Evolutionary conservation across 2,888 invertebrate genomes (phyloP).

Genomic region (Calliphora vomitoria): DNA sequence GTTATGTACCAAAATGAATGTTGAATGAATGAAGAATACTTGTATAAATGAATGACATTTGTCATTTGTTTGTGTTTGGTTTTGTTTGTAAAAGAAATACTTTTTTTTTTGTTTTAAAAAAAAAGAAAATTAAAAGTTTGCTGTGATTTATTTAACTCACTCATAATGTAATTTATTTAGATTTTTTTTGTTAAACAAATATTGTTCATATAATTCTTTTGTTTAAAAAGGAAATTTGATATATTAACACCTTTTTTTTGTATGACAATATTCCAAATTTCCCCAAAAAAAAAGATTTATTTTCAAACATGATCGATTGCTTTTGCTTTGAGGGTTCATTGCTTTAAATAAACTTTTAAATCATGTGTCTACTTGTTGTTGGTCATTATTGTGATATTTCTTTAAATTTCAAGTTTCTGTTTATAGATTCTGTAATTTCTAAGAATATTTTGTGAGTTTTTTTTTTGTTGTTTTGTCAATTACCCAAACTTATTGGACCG

Average conservation of each 20-base stretch:
- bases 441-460: constrained; percentile 16
- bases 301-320: constrained; percentile 43
- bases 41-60: constrained; percentile 58
- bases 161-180: not conserved
- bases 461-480: not conserved
- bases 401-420: constrained; percentile 10
- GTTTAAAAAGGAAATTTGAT: constrained; percentile 44
- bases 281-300: not conserved
- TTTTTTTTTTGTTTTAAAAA: no score
- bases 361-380: constrained; percentile 10
- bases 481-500: not conserved
- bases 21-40: constrained; percentile 32
- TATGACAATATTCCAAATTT: not conserved
- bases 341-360: not conserved
- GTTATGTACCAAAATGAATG: not conserved
- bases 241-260: constrained; percentile 51
- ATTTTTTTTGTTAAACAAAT: constrained; percentile 13
- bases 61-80: constrained; percentile 35
- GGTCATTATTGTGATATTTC: not conserved
- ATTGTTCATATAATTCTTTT: constrained; percentile 38
- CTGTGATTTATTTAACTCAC: constrained; percentile 42
- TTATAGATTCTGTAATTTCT: constrained; percentile 33
- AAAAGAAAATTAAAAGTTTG: not conserved
- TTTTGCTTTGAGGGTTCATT: constrained; percentile 12
- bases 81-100: constrained; percentile 1